Conservation (phyloP, 1,140 invertebrate genomes). For the Prorops nasuta region DNA sequence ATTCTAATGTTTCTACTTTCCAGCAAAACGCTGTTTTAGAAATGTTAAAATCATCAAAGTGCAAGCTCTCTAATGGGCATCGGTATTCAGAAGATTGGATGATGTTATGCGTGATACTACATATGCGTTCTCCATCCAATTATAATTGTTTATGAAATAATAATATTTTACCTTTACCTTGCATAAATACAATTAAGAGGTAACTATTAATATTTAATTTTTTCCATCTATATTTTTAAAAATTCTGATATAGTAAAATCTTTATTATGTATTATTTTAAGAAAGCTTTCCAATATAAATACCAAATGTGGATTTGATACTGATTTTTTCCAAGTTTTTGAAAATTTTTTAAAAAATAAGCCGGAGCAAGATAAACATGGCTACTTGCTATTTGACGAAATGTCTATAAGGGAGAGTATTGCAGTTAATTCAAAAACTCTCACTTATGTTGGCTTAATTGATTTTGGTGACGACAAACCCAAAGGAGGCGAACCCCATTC, state of each 20-base stretch:
- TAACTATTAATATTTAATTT: background rate
- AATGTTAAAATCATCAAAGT: too few species aligned
- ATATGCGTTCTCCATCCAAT: background rate
- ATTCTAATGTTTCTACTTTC: too few species aligned
- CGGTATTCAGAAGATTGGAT: background rate
- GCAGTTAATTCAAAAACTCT: constrained; percentile 10
- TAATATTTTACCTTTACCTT: constrained; percentile 12
- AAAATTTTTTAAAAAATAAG: constrained; percentile 7
- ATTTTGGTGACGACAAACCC: constrained; percentile 20
- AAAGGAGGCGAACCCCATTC: too few species aligned
- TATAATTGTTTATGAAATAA: constrained; percentile 1
- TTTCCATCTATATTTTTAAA: background rate
- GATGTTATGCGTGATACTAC: background rate
- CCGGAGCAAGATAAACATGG: constrained; percentile 14
- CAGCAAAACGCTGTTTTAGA: too few species aligned
- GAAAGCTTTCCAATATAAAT: constrained; percentile 12
- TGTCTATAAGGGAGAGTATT: constrained; percentile 18
- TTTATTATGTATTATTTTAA: too few species aligned
- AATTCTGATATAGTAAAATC: too few species aligned
- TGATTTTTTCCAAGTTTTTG: constrained; percentile 15
- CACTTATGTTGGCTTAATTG: constrained; percentile 8
- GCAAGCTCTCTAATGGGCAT: background rate
- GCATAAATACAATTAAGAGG: constrained; percentile 10
- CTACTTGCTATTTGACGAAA: constrained; percentile 21
- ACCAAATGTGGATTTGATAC: constrained; percentile 16